A percentile compares a stretch with the other conserved stretches of the same genome.
phyloP scores from a whole-genome alignment of 2,113 vertebrate genomes.

The Podarcis cretensis region DNA sequence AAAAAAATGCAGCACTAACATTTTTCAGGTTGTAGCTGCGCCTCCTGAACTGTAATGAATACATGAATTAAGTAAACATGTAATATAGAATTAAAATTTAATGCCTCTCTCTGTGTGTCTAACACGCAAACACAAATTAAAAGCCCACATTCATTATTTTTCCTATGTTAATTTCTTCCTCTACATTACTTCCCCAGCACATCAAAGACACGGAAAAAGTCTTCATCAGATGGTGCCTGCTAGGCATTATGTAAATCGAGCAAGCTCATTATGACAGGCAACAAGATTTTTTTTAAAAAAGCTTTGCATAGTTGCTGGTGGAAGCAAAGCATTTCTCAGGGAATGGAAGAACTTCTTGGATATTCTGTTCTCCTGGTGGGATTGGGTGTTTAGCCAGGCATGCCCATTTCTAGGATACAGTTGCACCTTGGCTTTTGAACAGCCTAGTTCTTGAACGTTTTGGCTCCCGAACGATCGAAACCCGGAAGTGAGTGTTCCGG shows the following conservation, averaged over 20 bases:
- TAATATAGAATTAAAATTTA: conserved; percentile 17
- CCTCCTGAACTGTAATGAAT: neutral
- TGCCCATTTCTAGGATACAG: neutral
- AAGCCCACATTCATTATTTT: neutral
- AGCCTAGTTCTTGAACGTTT: no score
- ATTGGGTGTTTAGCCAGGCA: neutral
- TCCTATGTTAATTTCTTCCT: neutral
- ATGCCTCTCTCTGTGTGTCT: neutral
- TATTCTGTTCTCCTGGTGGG: neutral
- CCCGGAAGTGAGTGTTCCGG: no score
- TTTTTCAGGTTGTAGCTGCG: neutral
- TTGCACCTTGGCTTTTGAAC: no score
- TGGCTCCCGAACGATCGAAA: no score
- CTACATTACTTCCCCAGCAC: neutral
- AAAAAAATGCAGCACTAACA: conserved; percentile 1
- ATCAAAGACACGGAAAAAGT: neutral
- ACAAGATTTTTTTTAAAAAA: conserved; percentile 12
- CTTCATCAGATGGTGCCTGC: neutral
- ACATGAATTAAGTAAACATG: neutral
- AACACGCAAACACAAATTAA: neutral
- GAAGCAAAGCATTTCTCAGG: neutral
- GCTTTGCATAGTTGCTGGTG: neutral
- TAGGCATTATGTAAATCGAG: conserved; percentile 8
- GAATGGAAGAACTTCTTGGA: neutral
- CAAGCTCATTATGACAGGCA: neutral